These are phyloP conservation scores for Tanytarsus gracilentus DNA, from an alignment of 2,888 invertebrate species.

Conservation along the genomic window DNA sequence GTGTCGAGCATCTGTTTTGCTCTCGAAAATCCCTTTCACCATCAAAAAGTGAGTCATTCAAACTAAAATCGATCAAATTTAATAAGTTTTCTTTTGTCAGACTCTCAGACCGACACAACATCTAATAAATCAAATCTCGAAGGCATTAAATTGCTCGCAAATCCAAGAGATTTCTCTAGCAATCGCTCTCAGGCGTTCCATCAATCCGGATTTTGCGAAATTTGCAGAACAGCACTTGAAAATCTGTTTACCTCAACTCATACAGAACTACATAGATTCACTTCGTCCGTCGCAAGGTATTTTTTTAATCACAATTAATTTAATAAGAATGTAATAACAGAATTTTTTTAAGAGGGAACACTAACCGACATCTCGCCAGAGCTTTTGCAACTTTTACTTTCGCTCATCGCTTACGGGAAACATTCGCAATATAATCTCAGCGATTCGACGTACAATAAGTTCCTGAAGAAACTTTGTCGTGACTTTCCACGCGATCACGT, in stretches of 20 bases:
- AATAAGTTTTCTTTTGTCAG: constrained; percentile 43
- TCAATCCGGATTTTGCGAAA: constrained; percentile 62
- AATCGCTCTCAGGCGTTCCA: constrained; percentile 72
- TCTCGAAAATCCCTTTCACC: constrained; percentile 69
- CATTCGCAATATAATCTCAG: constrained; percentile 55
- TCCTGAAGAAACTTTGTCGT: constrained; percentile 68
- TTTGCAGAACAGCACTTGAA: constrained; percentile 71
- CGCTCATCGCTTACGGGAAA: constrained; percentile 52
- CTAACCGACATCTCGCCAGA: constrained; percentile 86
- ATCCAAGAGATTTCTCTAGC: constrained; percentile 89
- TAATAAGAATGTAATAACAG: neutral
- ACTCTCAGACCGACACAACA: constrained; percentile 68
- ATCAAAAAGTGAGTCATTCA: constrained; percentile 61
- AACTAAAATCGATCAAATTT: neutral
- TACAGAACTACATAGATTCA: constrained; percentile 65
- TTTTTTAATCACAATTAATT: neutral
- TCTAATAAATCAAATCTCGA: constrained; percentile 74
- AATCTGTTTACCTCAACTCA: constrained; percentile 72
- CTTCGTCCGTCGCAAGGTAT: constrained; percentile 25
- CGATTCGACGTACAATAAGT: constrained; percentile 65
- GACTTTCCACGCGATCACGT: constrained; percentile 84
- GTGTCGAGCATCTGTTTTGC: constrained; percentile 81
- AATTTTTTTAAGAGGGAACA: constrained; percentile 61
- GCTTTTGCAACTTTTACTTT: constrained; percentile 73
- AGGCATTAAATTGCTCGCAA: constrained; percentile 68